phyloP scores from a whole-genome alignment of 2,888 invertebrate genomes.

The Eupithecia subumbrata region DNA sequence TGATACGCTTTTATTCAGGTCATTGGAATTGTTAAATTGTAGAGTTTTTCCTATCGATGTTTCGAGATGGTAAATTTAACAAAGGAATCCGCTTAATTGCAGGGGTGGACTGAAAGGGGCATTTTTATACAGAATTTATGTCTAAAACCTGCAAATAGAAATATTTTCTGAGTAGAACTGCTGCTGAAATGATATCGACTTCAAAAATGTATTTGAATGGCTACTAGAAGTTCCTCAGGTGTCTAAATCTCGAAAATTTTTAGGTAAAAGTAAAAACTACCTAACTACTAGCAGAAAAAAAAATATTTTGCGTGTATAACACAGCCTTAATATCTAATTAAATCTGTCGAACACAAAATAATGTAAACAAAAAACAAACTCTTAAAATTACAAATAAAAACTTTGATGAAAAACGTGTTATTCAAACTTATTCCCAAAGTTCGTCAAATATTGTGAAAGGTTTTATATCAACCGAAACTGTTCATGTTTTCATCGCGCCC shows the following conservation, averaged over 20 bases:
- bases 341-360: neutral
- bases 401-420: slow-evolving; percentile 6
- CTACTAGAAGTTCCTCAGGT: neutral
- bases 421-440: neutral
- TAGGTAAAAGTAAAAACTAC: neutral
- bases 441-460: neutral
- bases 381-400: neutral
- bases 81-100: neutral
- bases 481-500: neutral
- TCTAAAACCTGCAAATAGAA: neutral
- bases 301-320: neutral
- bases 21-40: slow-evolving; percentile 58
- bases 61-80: slow-evolving; percentile 1
- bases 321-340: neutral
- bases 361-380: neutral
- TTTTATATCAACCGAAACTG: neutral
- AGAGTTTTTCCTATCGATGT: slow-evolving; percentile 41
- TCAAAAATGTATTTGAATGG: neutral
- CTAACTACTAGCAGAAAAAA: neutral
- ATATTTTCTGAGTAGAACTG: neutral
- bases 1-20: slow-evolving; percentile 59
- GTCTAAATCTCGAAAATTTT: neutral
- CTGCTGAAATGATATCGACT: neutral
- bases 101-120: neutral
- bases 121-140: neutral